Evolutionary conservation across 1,140 invertebrate species (phyloP), one percentile per base, ranked within the genome.

Genomic region (Magallana ariakensis): DNA sequence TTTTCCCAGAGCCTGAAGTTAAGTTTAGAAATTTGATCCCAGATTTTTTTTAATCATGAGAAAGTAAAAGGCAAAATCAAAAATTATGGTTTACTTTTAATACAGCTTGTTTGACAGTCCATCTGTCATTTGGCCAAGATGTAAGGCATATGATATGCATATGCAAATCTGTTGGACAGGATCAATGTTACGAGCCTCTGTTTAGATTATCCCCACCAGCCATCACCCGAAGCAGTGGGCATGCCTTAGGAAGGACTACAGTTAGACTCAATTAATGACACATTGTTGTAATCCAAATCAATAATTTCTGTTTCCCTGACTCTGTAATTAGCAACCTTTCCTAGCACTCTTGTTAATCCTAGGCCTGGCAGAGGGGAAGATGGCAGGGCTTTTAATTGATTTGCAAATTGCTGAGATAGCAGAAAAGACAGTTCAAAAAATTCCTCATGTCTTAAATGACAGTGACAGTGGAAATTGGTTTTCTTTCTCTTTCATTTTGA

Each of bases 251-350:
- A 75, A 26, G 66, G 66, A 75, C 66, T 33, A 22, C 66, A 33
- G 66, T 75, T 75, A 75, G 66, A 11, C 66, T 75, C 66, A 75
- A 75, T 75, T 75, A 75, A 75, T 75, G 66, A 75, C 66, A 75
- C 66, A 75, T 75, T 75, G 66, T 75, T 75, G 66, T 75, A 75
- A 75, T 75, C 66, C 66, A 26, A 75, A 75, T 75, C 66, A 75
- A 75, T 75, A 75, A 75, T 75, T 75, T 75, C 22, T 22, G 66
- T 75, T 75, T 75, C 66, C 66, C 66, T 75, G 66, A 75, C 66
- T 75, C 22, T 75, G 66, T 75, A 75, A 75, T 75, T 75, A 75
- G 66, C 66, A 75, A 26, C 66, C 66, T 75, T 46, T 46, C 66
- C 66, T 26, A 75, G 33, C 22, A 26, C 66, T 75, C 19, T 62